A percentile compares a stretch with the other conserved stretches of the same genome.
phyloP scores from a whole-genome alignment of 2,888 invertebrate species.

The Epinotia nisella region DNA sequence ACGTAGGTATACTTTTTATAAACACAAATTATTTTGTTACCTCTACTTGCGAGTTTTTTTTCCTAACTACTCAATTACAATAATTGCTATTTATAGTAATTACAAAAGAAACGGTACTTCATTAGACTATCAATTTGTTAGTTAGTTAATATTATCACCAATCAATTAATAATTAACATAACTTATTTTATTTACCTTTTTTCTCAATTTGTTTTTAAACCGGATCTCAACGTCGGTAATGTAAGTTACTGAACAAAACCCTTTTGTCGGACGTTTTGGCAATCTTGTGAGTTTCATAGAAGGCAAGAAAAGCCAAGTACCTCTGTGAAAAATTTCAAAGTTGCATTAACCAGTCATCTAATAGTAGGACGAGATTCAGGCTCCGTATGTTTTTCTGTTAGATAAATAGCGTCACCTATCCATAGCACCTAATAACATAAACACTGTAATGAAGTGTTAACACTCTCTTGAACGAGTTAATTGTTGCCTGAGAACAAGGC shows the following conservation, averaged over 20 bases:
- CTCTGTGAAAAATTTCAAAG: too few relatives aligned
- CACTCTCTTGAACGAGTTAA: conserved; percentile 1
- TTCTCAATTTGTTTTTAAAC: too few relatives aligned
- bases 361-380: too few relatives aligned
- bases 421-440: not conserved
- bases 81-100: too few relatives aligned
- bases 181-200: too few relatives aligned
- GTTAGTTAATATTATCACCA: not conserved
- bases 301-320: too few relatives aligned
- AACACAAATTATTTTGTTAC: conserved; percentile 18
- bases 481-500: not conserved
- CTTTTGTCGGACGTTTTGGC: too few relatives aligned
- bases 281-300: too few relatives aligned
- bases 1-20: conserved; percentile 45
- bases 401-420: not conserved
- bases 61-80: too few relatives aligned
- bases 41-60: too few relatives aligned
- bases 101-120: not conserved
- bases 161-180: not conserved
- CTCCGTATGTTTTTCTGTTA: not conserved
- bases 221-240: too few relatives aligned
- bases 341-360: not conserved
- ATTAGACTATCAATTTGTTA: not conserved
- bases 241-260: too few relatives aligned
- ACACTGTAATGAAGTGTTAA: not conserved